These are phyloP conservation scores for Morpho achilles DNA, from an alignment of 2,888 invertebrate species.

Conservation along the genomic window DNA sequence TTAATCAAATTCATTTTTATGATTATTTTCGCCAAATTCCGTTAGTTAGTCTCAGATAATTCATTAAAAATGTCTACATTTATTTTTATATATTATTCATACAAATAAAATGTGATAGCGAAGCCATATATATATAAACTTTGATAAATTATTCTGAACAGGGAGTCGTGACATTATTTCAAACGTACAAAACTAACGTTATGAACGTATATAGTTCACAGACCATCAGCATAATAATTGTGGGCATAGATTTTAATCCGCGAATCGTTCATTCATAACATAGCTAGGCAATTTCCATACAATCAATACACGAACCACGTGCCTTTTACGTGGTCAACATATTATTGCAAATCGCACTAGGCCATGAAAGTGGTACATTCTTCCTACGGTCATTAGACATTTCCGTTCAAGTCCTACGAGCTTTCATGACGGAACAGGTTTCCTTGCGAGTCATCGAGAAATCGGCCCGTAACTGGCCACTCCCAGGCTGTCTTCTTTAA, in stretches of 20 bases:
- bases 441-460: constrained; percentile 64
- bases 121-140: no score
- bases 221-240: constrained; percentile 3
- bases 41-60: no score
- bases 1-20: no score
- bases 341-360: constrained; percentile 35
- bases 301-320: constrained; percentile 13
- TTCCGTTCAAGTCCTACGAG: constrained; percentile 44
- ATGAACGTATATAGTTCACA: constrained; percentile 1
- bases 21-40: no score
- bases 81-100: no score
- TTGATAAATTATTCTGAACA: no score
- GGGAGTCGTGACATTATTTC: background rate
- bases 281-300: constrained; percentile 7
- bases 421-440: constrained; percentile 56
- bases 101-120: no score
- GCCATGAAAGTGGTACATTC: constrained; percentile 57
- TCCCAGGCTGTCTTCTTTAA: constrained; percentile 30
- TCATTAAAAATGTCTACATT: no score
- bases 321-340: constrained; percentile 21
- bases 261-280: constrained; percentile 17
- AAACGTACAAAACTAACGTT: constrained; percentile 1
- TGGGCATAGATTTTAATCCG: background rate
- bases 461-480: constrained; percentile 50
- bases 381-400: constrained; percentile 52